Evolutionary conservation across 2,888 invertebrate genomes (phyloP), one percentile per base, ranked within the genome.

Genomic region (Limnephilus rhombicus): DNA sequence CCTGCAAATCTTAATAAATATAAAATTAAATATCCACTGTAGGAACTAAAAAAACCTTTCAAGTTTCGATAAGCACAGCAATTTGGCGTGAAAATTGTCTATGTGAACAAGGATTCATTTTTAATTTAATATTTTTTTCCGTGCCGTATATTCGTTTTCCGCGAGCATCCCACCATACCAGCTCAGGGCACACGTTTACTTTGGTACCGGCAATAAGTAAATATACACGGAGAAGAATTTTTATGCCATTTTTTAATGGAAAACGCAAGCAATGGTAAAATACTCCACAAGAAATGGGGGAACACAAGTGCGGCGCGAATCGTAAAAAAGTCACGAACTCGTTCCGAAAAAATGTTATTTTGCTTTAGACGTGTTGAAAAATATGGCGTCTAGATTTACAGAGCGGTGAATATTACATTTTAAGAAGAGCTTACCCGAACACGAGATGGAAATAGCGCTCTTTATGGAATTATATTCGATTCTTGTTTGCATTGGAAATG

Each of bases 311-410:
- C 90, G 41, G 80, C 91, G 90, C 92, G 90, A 93, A 93, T 93
- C 93, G 93, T 93, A 93, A 93, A 93, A 93, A 93, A 93, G 93
- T 93, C 93, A 93, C 93, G 93, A 93, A 93, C 93, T 93, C 93
- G 93, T 92, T 93, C 91, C 91, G 92, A 88, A 93, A 93, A 92
- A 93, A 93, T 91, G 92, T 87, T 92, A 93, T 93, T 93, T 93
- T 92, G 31, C 93, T 90, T 92, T 90, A 83, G 92, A 91, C 91
- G 91, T 81, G 93, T 80, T 80, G 91, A 82, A 92, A 92, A 93
- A 93, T 90, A 91, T 91, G 45, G 53, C 89, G 29, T 49, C 89
- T 29, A 91, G 91, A 91, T 91, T 91, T 91, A 91, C 86, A 86
- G 37, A 91, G 68, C 91, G 80, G n/a, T 80, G 88, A 91, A 91